Conservation (phyloP, 2,797 vertebrate species). For the Neopelma chrysocephalum region DNA sequence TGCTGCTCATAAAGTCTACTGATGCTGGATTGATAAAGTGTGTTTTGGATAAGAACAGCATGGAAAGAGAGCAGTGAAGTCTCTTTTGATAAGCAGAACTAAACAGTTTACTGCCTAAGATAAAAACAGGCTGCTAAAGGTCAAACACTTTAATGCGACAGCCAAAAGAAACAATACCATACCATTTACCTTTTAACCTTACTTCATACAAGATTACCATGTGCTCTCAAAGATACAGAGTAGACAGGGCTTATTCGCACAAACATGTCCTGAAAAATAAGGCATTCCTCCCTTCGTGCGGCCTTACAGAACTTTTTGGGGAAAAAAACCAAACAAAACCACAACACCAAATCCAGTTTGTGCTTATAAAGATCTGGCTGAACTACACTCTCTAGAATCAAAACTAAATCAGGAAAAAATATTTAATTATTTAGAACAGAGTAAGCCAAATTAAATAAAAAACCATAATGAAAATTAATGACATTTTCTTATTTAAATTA, state of each 20-base stretch:
- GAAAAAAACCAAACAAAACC: neutral
- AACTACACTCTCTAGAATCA: neutral
- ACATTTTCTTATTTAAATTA: neutral
- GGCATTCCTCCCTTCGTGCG: neutral
- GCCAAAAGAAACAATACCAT: conserved; percentile 55
- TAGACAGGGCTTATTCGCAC: neutral
- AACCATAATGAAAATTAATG: neutral
- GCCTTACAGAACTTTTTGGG: neutral
- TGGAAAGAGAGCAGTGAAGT: conserved; percentile 51
- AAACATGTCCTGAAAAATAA: conserved; percentile 62
- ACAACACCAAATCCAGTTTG: neutral
- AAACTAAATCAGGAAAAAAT: neutral
- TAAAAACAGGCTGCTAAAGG: conserved; percentile 66
- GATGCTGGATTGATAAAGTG: conserved; percentile 34
- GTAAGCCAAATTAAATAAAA: conserved; percentile 10
- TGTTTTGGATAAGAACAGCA: conserved; percentile 58
- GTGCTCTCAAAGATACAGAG: conserved; percentile 41
- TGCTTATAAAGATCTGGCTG: conserved; percentile 29
- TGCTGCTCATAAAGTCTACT: conserved; percentile 10
- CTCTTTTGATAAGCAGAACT: conserved; percentile 63
- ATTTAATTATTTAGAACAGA: neutral
- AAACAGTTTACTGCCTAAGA: conserved; percentile 57
- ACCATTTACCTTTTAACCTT: conserved; percentile 63
- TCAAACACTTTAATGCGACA: conserved; percentile 28
- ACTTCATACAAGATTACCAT: conserved; percentile 14